Percentiles rank a stretch among this genome's conserved stretches.
phyloP scores from a whole-genome alignment of 2,113 vertebrate genomes.

The Mola mola region DNA sequence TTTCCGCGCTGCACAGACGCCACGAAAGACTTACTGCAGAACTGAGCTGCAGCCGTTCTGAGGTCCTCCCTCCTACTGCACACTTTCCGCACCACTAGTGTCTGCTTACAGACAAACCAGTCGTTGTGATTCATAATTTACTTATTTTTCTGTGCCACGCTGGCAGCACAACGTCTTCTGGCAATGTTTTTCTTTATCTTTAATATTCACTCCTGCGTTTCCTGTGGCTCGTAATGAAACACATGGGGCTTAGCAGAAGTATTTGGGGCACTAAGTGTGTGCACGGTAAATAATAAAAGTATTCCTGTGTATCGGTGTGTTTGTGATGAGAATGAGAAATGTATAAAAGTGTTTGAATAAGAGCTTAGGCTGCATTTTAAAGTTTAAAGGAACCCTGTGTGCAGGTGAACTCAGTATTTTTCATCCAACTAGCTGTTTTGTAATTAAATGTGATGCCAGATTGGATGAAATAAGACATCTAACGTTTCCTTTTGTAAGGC shows the following conservation, averaged over 20 bases:
- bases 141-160: background rate
- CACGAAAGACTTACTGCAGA: slow-evolving; percentile 1
- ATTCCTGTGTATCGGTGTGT: background rate
- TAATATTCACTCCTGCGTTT: too few relatives aligned
- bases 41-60: too few relatives aligned
- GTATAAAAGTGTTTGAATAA: too few relatives aligned
- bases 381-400: background rate
- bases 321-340: too few relatives aligned
- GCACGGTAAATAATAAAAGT: background rate
- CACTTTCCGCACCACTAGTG: slow-evolving; percentile 24
- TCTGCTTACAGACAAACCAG: background rate
- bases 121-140: background rate
- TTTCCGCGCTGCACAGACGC: slow-evolving; percentile 13
- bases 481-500: slow-evolving; percentile 25
- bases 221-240: too few relatives aligned
- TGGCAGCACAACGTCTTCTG: slow-evolving; percentile 14
- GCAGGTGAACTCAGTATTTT: slow-evolving; percentile 22
- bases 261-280: slow-evolving; percentile 18
- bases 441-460: slow-evolving; percentile 29
- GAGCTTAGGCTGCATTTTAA: too few relatives aligned
- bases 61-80: background rate
- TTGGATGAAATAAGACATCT: slow-evolving; percentile 29
- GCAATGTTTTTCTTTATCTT: too few relatives aligned
- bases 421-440: slow-evolving; percentile 11
- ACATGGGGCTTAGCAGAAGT: too few relatives aligned